Evolutionary conservation across 2,888 invertebrate species (phyloP).

Genomic region (Pardosa pseudoannulata): DNA sequence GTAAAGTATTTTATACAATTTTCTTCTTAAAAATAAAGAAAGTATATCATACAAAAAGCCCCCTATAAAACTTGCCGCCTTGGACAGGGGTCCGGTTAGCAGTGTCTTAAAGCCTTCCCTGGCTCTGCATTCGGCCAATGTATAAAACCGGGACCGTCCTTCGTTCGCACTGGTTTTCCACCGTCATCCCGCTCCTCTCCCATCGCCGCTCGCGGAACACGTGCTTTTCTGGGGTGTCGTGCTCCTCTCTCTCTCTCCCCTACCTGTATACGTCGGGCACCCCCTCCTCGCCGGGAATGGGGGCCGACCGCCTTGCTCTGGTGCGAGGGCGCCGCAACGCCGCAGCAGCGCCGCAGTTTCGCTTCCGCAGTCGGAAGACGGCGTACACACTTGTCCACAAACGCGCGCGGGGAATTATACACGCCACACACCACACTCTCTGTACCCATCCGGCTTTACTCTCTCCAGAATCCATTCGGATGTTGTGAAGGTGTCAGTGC

Average conservation of each 20-base stretch:
- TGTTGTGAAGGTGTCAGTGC: slow-evolving; percentile 20
- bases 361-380: slow-evolving; percentile 24
- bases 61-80: no score
- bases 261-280: slow-evolving; percentile 23
- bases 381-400: not conserved
- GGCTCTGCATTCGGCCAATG: no score
- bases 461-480: not conserved
- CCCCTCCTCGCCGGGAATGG: not conserved
- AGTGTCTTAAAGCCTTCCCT: no score
- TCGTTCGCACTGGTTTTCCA: no score
- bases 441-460: not conserved
- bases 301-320: not conserved
- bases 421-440: not conserved
- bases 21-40: no score
- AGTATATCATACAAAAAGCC: no score
- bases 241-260: not conserved
- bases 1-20: no score
- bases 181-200: not conserved
- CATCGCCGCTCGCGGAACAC: not conserved
- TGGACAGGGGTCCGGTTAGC: no score
- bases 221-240: not conserved
- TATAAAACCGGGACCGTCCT: no score
- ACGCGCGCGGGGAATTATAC: not conserved
- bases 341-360: slow-evolving; percentile 32
- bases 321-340: not conserved